These are phyloP conservation scores for Temnopleurus reevesii DNA, from an alignment of 53 echinoderm and acorn worm species.

Conservation along the genomic window DNA sequence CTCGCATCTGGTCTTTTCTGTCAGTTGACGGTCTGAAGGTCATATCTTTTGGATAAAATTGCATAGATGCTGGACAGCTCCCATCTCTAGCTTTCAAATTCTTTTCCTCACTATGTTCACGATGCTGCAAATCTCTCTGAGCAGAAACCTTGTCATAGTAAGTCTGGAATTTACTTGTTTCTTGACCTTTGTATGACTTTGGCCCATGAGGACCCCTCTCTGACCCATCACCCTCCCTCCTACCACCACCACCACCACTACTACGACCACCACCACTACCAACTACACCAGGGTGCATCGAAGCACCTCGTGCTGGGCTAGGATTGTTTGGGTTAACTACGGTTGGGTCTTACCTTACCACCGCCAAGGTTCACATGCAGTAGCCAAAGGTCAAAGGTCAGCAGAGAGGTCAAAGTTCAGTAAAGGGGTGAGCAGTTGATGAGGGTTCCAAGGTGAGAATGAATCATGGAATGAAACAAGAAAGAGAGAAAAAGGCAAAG, in stretches of 20 bases:
- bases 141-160: conserved; percentile 32
- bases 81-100: neutral
- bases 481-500: conserved; percentile 62
- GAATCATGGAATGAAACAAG: conserved; percentile 14
- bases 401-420: conserved; percentile 33
- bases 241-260: neutral
- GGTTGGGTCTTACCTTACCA: conserved; percentile 85
- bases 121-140: neutral
- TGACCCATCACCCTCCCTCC: neutral
- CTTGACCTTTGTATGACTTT: neutral
- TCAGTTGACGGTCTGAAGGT: neutral
- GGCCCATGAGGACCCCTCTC: neutral
- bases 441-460: neutral
- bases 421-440: neutral
- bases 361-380: conserved; percentile 73
- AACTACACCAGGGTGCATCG: neutral
- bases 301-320: neutral
- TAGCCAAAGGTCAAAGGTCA: conserved; percentile 34
- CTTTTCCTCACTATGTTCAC: neutral
- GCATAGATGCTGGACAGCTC: neutral
- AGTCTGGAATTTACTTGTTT: conserved; percentile 13
- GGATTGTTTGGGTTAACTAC: neutral
- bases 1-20: neutral
- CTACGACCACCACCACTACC: too few relatives aligned
- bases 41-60: conserved; percentile 20